A percentile compares a stretch with the other conserved stretches of the same genome.
Evolutionary conservation across 2,888 invertebrate genomes (phyloP).

Genomic region (Onthophagus sagittarius): DNA sequence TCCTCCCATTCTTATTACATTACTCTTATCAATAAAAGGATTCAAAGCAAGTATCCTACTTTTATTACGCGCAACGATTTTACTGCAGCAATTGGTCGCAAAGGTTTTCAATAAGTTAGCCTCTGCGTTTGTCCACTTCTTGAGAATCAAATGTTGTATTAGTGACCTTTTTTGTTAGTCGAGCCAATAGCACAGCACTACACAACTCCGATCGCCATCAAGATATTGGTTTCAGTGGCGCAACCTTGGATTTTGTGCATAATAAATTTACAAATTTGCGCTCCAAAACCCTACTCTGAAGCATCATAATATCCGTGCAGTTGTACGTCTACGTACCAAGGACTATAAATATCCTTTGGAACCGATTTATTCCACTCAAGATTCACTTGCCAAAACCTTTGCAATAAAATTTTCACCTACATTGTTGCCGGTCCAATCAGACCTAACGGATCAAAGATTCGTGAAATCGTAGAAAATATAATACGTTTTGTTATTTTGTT

Average conservation of each 20-base stretch:
- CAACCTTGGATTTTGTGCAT: too few species aligned
- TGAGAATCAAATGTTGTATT: too few species aligned
- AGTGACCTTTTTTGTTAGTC: too few species aligned
- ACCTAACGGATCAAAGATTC: neutral
- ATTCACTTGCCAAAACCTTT: neutral
- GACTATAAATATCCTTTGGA: neutral
- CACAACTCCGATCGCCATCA: too few species aligned
- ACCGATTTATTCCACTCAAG: neutral
- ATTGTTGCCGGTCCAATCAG: neutral
- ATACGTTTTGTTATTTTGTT: too few species aligned
- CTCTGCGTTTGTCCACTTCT: constrained; percentile 31
- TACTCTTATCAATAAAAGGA: constrained; percentile 8
- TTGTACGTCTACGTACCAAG: neutral
- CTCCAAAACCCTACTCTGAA: neutral
- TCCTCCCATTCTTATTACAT: constrained; percentile 1
- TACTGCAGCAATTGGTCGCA: too few species aligned
- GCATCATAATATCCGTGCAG: constrained; percentile 10
- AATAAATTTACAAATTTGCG: too few species aligned
- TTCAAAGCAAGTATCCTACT: neutral
- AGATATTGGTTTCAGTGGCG: constrained; percentile 8
- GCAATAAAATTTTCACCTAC: neutral
- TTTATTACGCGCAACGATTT: too few species aligned
- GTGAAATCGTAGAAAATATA: neutral
- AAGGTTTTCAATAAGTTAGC: too few species aligned
- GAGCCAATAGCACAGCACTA: too few species aligned